Conservation (phyloP, 2,888 invertebrate genomes). For the Catocala nupta region DNA sequence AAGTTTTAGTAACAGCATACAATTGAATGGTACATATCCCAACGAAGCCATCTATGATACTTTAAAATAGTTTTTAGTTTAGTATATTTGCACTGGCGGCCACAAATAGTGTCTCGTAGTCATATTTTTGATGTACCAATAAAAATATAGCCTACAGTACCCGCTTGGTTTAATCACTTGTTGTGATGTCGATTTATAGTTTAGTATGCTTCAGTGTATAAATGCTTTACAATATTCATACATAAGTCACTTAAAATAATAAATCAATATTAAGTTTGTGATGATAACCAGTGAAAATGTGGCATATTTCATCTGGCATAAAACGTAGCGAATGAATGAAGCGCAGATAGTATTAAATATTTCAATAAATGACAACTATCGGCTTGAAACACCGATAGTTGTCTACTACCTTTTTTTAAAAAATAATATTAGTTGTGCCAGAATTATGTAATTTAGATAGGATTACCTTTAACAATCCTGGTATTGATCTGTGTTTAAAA, state of each 20-base stretch:
- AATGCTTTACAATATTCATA: slow-evolving; percentile 42
- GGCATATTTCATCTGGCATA: slow-evolving; percentile 32
- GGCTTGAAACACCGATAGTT: neutral
- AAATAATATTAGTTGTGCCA: slow-evolving; percentile 23
- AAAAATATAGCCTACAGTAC: slow-evolving; percentile 58
- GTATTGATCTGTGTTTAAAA: neutral
- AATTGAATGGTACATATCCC: slow-evolving; percentile 86
- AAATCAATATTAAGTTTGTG: slow-evolving; percentile 30
- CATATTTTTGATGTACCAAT: slow-evolving; percentile 61
- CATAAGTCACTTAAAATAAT: slow-evolving; percentile 37
- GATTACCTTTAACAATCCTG: neutral
- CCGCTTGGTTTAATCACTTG: slow-evolving; percentile 44
- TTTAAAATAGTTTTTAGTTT: slow-evolving; percentile 72
- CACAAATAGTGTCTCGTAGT: slow-evolving; percentile 60
- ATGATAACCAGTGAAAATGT: slow-evolving; percentile 45
- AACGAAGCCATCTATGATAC: slow-evolving; percentile 87
- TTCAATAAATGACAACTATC: neutral
- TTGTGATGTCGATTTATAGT: slow-evolving; percentile 37
- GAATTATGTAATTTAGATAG: slow-evolving; percentile 12
- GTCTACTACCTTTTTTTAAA: neutral
- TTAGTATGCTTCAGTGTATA: slow-evolving; percentile 45
- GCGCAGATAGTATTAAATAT: neutral
- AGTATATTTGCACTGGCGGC: slow-evolving; percentile 50
- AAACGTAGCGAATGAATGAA: neutral
- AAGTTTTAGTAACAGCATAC: slow-evolving; percentile 86